Evolutionary conservation across 2,797 vertebrate species (phyloP).

Genomic region (Sebastes oblongus): DNA sequence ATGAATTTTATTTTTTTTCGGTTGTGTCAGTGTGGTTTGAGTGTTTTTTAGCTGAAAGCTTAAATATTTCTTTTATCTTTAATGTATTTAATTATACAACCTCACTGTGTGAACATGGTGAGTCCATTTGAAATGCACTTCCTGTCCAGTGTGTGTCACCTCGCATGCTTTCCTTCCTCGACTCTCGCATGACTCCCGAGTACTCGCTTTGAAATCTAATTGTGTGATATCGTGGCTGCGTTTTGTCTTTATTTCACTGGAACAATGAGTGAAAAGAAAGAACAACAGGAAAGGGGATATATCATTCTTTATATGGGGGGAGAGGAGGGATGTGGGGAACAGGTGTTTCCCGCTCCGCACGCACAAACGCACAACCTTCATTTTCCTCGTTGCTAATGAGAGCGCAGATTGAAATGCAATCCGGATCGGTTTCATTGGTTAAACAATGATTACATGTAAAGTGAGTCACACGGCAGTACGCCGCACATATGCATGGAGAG

Average conservation of each 20-base stretch:
- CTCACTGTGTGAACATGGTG: neutral
- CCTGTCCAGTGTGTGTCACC: constrained; percentile 40
- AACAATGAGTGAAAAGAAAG: constrained; percentile 68
- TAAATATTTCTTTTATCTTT: neutral
- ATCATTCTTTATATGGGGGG: constrained; percentile 56
- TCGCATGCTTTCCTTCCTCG: constrained; percentile 48
- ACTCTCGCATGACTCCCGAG: constrained; percentile 26
- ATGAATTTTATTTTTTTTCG: neutral
- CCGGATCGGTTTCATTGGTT: constrained; percentile 38
- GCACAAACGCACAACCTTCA: constrained; percentile 38
- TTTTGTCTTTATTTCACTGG: constrained; percentile 56
- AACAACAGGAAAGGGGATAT: constrained; percentile 71
- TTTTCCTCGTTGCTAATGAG: constrained; percentile 56
- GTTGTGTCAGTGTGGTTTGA: neutral
- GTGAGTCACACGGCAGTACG: constrained; percentile 12
- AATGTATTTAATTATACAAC: neutral
- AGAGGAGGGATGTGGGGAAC: constrained; percentile 43
- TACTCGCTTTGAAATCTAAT: constrained; percentile 65
- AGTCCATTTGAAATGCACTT: constrained; percentile 30
- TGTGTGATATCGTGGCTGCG: constrained; percentile 51
- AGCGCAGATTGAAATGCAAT: constrained; percentile 51
- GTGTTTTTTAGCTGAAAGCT: neutral
- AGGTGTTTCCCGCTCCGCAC: constrained; percentile 72
- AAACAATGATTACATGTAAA: constrained; percentile 46
- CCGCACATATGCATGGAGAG: constrained; percentile 6